Base-by-base conservation (phyloP, 1,140 invertebrate genomes). In the Apis laboriosa region DNA sequence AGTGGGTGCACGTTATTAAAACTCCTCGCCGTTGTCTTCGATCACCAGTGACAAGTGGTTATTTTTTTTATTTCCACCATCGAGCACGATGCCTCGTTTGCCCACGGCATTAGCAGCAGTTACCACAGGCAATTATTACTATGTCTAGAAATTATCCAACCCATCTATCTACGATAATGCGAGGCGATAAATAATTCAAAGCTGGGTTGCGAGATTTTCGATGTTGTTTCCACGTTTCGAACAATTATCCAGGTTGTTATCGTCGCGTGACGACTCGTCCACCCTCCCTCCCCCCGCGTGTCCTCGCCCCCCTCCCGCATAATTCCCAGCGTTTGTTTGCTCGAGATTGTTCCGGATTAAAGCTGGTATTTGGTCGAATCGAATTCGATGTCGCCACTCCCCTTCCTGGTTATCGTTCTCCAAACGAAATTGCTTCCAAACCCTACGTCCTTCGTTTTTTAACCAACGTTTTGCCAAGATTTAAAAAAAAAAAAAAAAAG, bases 301-400 rank as follows among this genome's bases (percentile, higher is more conserved):
- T 9, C 55, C 77, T n/a, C 73, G 56, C 68, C 60, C 67, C 53
- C 15, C 72, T n/a, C 24, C 1, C 34, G 78, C 78, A 80, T 82
- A 58, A 76, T 81, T 76, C 80, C 53, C 19, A 9, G 51, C 63
- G 66, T 77, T 66, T 77, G 80, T 82, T 82, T 77, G 63, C 43
- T 34, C 80, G 80, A 60, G 60, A 63, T 77, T 56, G 53, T 58
- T 58, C 21, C 53, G 80, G 73, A 82, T 82, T 82, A 68, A 67
- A 68, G 55, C 73, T 24, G 64, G 56, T 68, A 66, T 82, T 82
- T 51, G 80, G 55, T 53, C 72, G 71, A 12, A 67, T 53, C 43
- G 55, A 75, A 74, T 67, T 67, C 51, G 61, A 7, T 76, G 74
- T 76, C 49, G 74, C 43, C 34, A 17, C 34, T 13, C n/a, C 49